These are phyloP conservation scores for Falco cherrug DNA, from an alignment of 2,797 vertebrate species.

Conservation along the genomic window DNA sequence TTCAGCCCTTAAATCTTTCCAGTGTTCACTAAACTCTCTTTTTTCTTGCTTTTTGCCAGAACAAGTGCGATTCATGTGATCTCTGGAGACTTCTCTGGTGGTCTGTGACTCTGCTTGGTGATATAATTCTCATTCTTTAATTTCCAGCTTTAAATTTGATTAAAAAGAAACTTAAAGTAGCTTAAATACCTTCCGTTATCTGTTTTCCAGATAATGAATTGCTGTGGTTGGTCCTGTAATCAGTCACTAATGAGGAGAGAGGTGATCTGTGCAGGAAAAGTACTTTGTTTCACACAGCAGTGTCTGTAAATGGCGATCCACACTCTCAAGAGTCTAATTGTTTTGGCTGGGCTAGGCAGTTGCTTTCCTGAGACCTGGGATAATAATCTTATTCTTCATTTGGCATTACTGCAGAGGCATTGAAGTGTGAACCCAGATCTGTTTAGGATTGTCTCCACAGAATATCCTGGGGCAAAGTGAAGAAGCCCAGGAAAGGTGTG, in stretches of 20 bases:
- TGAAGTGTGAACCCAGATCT: background rate
- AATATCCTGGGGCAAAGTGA: background rate
- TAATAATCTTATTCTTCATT: background rate
- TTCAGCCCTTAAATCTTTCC: background rate
- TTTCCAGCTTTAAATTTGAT: constrained; percentile 24
- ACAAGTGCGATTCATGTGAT: background rate
- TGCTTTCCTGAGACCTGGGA: background rate
- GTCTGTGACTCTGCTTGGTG: background rate
- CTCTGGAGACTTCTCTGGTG: background rate
- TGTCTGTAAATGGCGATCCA: background rate
- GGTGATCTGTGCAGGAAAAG: background rate
- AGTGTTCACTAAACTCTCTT: background rate
- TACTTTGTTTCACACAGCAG: background rate
- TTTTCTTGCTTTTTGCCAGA: background rate
- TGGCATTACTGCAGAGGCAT: background rate
- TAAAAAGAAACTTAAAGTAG: constrained; percentile 16
- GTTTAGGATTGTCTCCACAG: background rate
- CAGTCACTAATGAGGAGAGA: constrained; percentile 12
- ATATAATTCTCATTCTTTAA: constrained; percentile 3
- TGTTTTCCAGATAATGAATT: constrained; percentile 34
- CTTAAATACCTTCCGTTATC: background rate
- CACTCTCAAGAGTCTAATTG: background rate
- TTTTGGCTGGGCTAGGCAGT: background rate
- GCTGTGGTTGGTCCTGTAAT: constrained; percentile 5
- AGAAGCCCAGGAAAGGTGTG: background rate